phyloP scores from a whole-genome alignment of 2,797 vertebrate genomes.

The Hypotaenidia philippensis region DNA sequence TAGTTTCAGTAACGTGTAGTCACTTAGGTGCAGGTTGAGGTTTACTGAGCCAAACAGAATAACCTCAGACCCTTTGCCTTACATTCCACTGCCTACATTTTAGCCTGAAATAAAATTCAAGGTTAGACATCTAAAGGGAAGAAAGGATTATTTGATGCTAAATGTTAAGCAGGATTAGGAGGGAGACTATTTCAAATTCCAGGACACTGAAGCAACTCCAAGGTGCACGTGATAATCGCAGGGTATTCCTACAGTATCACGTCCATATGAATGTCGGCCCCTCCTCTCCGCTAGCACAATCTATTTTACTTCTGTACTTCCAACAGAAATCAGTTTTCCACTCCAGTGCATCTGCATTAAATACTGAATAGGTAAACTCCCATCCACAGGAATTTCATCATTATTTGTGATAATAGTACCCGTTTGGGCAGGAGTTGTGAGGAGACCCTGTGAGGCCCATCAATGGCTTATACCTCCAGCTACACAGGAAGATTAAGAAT shows the following conservation, averaged over 20 bases:
- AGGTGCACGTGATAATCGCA: background rate
- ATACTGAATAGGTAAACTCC: background rate
- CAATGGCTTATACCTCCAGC: background rate
- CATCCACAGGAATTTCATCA: background rate
- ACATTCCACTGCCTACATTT: background rate
- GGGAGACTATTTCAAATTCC: background rate
- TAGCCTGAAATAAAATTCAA: background rate
- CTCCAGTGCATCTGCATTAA: background rate
- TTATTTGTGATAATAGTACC: background rate
- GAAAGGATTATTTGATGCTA: background rate
- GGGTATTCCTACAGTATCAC: background rate
- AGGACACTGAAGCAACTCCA: background rate
- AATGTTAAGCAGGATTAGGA: background rate
- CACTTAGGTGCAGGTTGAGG: background rate
- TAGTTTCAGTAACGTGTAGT: background rate
- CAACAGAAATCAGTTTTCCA: background rate
- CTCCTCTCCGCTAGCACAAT: background rate
- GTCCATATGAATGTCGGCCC: background rate
- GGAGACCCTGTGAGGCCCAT: background rate
- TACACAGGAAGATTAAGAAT: background rate
- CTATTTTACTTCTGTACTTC: background rate
- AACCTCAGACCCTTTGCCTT: background rate
- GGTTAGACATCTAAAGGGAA: background rate
- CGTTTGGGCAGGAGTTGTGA: background rate
- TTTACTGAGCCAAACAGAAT: background rate